Conservation (phyloP, 2,888 invertebrate genomes). For the Lasioglossum calceatum region DNA sequence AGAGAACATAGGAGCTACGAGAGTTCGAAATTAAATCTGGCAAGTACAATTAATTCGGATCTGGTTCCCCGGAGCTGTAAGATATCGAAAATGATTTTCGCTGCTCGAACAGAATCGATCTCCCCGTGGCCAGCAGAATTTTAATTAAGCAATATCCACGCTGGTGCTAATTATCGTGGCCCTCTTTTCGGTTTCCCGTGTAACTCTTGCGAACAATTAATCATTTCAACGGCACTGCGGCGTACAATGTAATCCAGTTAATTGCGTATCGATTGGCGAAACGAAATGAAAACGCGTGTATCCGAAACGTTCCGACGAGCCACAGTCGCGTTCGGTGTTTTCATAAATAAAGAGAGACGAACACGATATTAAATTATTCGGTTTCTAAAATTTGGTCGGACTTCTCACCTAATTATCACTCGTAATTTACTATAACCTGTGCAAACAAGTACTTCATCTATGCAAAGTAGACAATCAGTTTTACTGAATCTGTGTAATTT, state of each 20-base stretch:
- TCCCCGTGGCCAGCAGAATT: constrained; percentile 44
- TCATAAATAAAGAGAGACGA: constrained; percentile 9
- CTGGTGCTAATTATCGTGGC: constrained; percentile 53
- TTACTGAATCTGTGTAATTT: background rate
- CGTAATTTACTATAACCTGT: background rate
- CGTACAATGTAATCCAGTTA: constrained; percentile 19
- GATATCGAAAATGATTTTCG: constrained; percentile 22
- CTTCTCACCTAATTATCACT: background rate
- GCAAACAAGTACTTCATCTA: background rate
- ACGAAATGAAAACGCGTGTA: constrained; percentile 4
- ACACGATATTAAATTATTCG: background rate
- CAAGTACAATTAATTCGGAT: constrained; percentile 30
- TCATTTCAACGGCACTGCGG: constrained; percentile 38
- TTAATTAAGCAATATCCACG: constrained; percentile 58
- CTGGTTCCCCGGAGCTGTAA: background rate
- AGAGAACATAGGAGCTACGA: constrained; percentile 25
- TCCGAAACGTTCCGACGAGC: constrained; percentile 9
- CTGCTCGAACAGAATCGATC: constrained; percentile 38
- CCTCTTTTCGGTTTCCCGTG: constrained; percentile 33
- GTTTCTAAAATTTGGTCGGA: background rate
- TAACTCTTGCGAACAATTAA: constrained; percentile 49
- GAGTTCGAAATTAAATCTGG: constrained; percentile 41
- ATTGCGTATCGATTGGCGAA: constrained; percentile 24
- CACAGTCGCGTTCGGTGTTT: background rate
- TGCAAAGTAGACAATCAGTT: background rate